phyloP scores from a whole-genome alignment of 2,797 vertebrate species.

The Merluccius polli region DNA sequence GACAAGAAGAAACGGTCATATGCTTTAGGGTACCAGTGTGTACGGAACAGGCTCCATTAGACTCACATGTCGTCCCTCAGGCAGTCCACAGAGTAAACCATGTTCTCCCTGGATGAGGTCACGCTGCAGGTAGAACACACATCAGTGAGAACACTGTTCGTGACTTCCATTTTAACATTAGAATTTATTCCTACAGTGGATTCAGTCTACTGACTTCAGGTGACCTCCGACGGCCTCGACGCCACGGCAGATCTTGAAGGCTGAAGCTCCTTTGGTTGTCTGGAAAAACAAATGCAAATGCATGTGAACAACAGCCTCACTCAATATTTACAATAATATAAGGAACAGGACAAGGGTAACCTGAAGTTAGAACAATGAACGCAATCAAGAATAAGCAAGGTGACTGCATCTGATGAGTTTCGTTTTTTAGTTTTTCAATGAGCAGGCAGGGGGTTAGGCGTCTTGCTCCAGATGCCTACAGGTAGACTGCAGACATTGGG shows the following conservation, averaged over 20 bases:
- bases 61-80: constrained; percentile 90
- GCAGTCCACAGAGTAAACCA: constrained; percentile 87
- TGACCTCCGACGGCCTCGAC: constrained; percentile 91
- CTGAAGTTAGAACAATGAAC: too few species aligned
- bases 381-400: too few species aligned
- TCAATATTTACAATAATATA: neutral
- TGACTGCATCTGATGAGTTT: too few species aligned
- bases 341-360: too few species aligned
- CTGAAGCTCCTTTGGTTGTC: constrained; percentile 96
- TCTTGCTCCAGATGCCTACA: too few species aligned
- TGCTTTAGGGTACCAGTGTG: neutral
- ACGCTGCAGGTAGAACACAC: constrained; percentile 70
- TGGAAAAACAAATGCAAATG: constrained; percentile 47
- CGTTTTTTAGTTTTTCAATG: neutral
- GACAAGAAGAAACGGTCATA: neutral
- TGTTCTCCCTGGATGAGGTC: constrained; percentile 84
- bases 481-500: neutral
- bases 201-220: constrained; percentile 78
- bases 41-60: constrained; percentile 3
- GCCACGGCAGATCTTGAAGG: constrained; percentile 91
- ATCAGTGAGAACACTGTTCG: constrained; percentile 17
- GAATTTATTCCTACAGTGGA: neutral
- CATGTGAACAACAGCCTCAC: neutral
- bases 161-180: neutral
- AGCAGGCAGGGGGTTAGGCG: neutral